These are phyloP conservation scores for Callitettix versicolor DNA, from an alignment of 1,140 invertebrate species.

Conservation along the genomic window DNA sequence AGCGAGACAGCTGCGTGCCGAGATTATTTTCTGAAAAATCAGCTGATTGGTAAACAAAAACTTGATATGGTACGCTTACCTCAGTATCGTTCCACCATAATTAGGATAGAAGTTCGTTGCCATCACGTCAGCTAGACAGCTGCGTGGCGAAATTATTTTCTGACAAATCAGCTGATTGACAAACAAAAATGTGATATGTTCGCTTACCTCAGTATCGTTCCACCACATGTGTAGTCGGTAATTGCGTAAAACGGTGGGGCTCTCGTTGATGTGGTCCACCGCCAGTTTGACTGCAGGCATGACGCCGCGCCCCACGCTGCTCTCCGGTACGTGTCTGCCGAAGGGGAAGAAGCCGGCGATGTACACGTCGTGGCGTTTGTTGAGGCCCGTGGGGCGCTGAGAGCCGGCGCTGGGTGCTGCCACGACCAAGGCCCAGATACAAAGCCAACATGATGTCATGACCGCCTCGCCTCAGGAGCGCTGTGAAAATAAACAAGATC, in stretches of 20 bases:
- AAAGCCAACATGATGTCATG: constrained; percentile 9
- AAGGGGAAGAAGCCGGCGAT: constrained; percentile 88
- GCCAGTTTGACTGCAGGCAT: constrained; percentile 88
- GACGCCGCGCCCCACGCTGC: constrained; percentile 67
- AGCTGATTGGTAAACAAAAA: too few species aligned
- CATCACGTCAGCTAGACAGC: too few species aligned
- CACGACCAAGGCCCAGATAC: neutral
- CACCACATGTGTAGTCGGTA: constrained; percentile 87
- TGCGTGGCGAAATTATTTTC: too few species aligned
- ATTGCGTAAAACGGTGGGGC: constrained; percentile 67
- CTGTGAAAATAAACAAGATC: too few species aligned
- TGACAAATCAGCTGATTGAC: too few species aligned
- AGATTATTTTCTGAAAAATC: too few species aligned
- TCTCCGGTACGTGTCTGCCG: constrained; percentile 54
- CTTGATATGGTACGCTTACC: too few species aligned
- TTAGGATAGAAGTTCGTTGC: too few species aligned
- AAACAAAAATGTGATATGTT: too few species aligned
- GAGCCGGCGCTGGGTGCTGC: constrained; percentile 17
- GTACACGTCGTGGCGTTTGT: constrained; percentile 60
- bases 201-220: constrained; percentile 86
- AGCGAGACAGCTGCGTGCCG: too few species aligned
- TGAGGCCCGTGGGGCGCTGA: constrained; percentile 44
- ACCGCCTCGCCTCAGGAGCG: neutral
- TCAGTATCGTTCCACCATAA: too few species aligned
- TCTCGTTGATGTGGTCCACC: constrained; percentile 85